Conservation (phyloP, 2,888 invertebrate species). For the Parascotia fuliginaria region DNA sequence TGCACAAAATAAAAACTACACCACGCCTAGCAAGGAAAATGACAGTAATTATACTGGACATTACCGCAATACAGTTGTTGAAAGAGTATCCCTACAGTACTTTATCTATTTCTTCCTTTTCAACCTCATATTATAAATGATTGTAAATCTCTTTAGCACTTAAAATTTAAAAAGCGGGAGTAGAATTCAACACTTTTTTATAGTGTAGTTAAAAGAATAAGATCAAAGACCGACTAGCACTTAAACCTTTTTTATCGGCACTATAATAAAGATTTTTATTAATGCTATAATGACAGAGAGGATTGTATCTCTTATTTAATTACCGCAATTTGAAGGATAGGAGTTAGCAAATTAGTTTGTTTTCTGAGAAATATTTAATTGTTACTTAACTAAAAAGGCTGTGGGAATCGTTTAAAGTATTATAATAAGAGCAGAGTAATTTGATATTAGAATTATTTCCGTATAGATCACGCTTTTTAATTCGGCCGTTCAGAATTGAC, state of each 20-base stretch:
- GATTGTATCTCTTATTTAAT: constrained; percentile 18
- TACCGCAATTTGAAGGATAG: constrained; percentile 1
- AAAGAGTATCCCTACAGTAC: not conserved
- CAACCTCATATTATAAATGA: not conserved
- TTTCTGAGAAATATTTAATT: not conserved
- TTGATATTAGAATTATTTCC: too few species aligned
- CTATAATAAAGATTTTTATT: not conserved
- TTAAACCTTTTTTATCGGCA: too few species aligned
- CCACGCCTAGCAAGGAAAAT: constrained; percentile 11
- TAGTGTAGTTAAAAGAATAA: too few species aligned
- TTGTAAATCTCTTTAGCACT: not conserved
- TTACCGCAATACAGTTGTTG: constrained; percentile 7
- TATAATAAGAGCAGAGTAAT: too few species aligned
- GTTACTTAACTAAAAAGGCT: not conserved
- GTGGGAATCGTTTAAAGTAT: not conserved
- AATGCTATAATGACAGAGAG: constrained; percentile 3
- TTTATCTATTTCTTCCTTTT: not conserved
- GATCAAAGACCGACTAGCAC: too few species aligned
- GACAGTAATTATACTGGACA: constrained; percentile 41
- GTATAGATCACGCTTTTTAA: too few species aligned
- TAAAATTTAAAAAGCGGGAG: not conserved
- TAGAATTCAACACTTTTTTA: too few species aligned
- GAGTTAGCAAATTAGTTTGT: constrained; percentile 1
- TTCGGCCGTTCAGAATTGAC: too few species aligned
- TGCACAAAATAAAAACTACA: constrained; percentile 9